Conservation (phyloP, 2,113 vertebrate genomes). For the Uropsilus gracilis region DNA sequence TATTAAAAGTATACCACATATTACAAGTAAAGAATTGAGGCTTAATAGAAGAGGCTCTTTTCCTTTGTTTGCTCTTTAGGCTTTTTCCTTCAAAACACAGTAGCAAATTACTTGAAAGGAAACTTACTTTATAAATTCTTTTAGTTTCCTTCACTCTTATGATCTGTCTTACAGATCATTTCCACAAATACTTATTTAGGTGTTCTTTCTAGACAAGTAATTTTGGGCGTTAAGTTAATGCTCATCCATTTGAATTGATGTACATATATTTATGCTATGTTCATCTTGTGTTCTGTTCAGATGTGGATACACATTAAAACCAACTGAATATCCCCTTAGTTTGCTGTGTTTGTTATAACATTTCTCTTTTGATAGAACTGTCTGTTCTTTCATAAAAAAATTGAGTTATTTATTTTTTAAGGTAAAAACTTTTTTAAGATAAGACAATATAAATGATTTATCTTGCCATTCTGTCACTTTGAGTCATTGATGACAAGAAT, state of each 20-base stretch:
- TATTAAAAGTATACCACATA: constrained; percentile 2
- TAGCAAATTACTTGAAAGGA: constrained; percentile 34
- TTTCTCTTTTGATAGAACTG: constrained; percentile 22
- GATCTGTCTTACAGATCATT: constrained; percentile 18
- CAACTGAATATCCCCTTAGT: background rate
- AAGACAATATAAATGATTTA: constrained; percentile 53
- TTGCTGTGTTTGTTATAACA: constrained; percentile 41
- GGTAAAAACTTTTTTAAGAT: constrained; percentile 34
- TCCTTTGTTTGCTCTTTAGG: background rate
- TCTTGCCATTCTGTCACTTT: constrained; percentile 67
- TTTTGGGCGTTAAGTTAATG: background rate
- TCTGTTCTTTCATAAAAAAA: constrained; percentile 60
- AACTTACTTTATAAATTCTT: constrained; percentile 24
- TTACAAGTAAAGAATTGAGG: constrained; percentile 48
- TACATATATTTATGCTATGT: background rate
- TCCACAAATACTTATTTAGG: background rate
- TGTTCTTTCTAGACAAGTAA: background rate
- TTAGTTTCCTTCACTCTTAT: background rate
- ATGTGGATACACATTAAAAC: background rate
- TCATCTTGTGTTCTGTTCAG: background rate
- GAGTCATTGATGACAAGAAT: constrained; percentile 49
- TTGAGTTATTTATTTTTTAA: constrained; percentile 6
- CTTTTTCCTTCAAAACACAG: constrained; percentile 26
- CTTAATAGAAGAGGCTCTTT: background rate
- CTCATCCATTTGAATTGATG: background rate